Evolutionary conservation across 2,888 invertebrate genomes (phyloP), one percentile per base, ranked within the genome.

Genomic region (Luffia ferchaultella): DNA sequence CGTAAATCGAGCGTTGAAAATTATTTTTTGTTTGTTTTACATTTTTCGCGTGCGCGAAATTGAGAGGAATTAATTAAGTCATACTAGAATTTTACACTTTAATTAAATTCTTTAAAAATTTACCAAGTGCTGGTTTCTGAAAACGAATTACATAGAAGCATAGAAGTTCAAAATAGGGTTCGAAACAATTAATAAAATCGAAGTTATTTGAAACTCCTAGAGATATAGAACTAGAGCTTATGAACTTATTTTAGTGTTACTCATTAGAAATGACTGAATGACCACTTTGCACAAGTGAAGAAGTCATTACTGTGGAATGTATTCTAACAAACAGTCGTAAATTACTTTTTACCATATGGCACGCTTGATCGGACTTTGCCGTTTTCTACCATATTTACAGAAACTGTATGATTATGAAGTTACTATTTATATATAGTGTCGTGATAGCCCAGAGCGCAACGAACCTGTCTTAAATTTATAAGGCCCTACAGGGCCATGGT

Each of bases 31-130:
- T 62, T 63, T 64, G 60, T 57, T 49, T 53, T 48, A 54, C 58
- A 45, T 55, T 60, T 62, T 55, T 52, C 60, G 59, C 61, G 64
- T 63, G 59, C 59, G 63, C 57, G 58, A 68, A 68, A 68, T 67
- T 68, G 66, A 65, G 68, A 65, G 60, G 65, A 66, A 69, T 68
- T 74, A 73, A 74, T 74, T 73, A 70, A 68, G 62, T 30, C 12
- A 12, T 30, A 12, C 30, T 3, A 7, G 30, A 3, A 30, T 30
- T 30, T 3, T 7, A 30, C 3, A 30, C 12, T 30, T 30, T 30
- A 7, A 30, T 30, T 30, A 30, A 30, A 7, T 30, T 7, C 30
- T 7, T 7, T 30, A 30, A 12, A 30, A 30, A 7, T 30, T 30
- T n/a, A n/a, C n/a, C n/a, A n/a, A n/a, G n/a, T n/a, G n/a, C n/a